phyloP scores from a whole-genome alignment of 1,140 invertebrate species.

The Ostrea edulis region DNA sequence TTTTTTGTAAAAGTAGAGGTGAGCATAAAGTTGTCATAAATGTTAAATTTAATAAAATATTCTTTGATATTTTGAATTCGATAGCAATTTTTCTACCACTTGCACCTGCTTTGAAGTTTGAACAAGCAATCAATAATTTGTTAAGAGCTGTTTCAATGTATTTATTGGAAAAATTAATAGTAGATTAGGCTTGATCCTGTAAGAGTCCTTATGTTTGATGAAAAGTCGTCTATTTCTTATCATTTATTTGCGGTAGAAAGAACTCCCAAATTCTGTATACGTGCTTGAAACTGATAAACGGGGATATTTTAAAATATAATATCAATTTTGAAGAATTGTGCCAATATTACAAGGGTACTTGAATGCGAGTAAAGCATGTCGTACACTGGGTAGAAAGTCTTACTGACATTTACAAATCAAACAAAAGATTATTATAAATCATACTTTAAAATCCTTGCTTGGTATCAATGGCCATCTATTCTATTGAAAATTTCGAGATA shows the following conservation, averaged over 20 bases:
- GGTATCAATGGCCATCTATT: slow-evolving; percentile 43
- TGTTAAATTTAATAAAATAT: slow-evolving; percentile 5
- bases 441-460: slow-evolving; percentile 23
- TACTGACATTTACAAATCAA: slow-evolving; percentile 49
- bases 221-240: slow-evolving; percentile 28
- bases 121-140: slow-evolving; percentile 26
- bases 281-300: slow-evolving; percentile 41
- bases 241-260: slow-evolving; percentile 32
- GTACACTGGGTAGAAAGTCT: slow-evolving; percentile 43
- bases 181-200: slow-evolving; percentile 25
- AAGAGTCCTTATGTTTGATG: slow-evolving; percentile 29
- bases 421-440: slow-evolving; percentile 49
- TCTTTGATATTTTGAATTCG: slow-evolving; percentile 17
- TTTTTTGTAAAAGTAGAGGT: not conserved
- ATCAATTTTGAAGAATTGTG: slow-evolving; percentile 29
- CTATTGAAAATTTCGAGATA: slow-evolving; percentile 49
- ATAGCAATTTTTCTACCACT: not conserved
- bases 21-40: not conserved
- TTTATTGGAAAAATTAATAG: slow-evolving; percentile 40
- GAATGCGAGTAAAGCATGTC: slow-evolving; percentile 49
- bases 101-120: slow-evolving; percentile 34
- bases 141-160: slow-evolving; percentile 26
- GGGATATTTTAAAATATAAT: slow-evolving; percentile 41
- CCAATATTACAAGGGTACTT: slow-evolving; percentile 28
- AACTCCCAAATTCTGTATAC: slow-evolving; percentile 33